Conservation (phyloP, 2,113 vertebrate genomes). For the Muntiacus muntjak region DNA sequence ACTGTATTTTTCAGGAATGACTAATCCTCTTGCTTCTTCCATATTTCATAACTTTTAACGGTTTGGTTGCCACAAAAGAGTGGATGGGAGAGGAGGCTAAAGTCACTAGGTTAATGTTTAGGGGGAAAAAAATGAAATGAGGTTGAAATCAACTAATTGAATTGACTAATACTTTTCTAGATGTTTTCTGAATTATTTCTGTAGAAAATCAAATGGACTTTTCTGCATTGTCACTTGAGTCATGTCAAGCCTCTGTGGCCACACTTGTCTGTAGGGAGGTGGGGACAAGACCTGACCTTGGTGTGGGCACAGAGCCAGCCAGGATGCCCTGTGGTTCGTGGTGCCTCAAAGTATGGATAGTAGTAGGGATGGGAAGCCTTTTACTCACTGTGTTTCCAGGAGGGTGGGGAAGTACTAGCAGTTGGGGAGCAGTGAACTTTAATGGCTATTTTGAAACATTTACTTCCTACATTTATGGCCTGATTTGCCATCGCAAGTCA, state of each 20-base stretch:
- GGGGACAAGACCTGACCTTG: neutral
- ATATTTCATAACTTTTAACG: neutral
- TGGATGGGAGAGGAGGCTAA: neutral
- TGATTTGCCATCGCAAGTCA: neutral
- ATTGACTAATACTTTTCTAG: neutral
- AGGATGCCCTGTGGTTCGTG: neutral
- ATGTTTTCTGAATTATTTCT: neutral
- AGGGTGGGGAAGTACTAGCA: too few species aligned
- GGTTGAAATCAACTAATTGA: neutral
- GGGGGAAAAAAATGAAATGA: neutral
- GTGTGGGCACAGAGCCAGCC: neutral
- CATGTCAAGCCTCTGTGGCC: neutral
- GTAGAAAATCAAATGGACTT: neutral
- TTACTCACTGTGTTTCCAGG: neutral
- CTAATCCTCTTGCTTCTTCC: neutral
- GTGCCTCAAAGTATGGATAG: neutral
- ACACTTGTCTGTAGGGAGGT: neutral
- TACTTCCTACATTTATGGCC: neutral
- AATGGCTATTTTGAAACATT: neutral
- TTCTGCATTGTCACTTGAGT: neutral
- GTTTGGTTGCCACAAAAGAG: neutral
- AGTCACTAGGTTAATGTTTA: neutral
- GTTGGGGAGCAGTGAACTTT: neutral
- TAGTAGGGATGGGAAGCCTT: rapidly evolving
- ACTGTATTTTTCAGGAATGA: neutral